Evolutionary conservation across 2,888 invertebrate species (phyloP), one percentile per base, ranked within the genome.

Genomic region (Amiota mariae): DNA sequence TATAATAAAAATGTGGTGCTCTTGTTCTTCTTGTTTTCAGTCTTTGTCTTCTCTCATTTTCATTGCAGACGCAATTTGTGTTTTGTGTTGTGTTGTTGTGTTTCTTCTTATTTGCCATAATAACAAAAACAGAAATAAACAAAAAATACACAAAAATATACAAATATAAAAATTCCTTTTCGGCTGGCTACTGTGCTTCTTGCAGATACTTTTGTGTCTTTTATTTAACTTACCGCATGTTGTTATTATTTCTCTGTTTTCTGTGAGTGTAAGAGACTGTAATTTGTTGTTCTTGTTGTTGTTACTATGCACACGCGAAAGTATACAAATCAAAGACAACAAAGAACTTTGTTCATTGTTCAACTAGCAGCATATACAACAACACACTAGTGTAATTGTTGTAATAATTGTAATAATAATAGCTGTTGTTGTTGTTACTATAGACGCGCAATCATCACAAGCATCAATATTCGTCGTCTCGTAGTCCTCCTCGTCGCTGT

Each of bases 1-100:
- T 24, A 59, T 24, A 59, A 59, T 15, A 63, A 63, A 63, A 63
- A 63, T 51, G 67, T 68, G 51, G 51, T 59, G 18, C 13, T 63
- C n/a, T 54, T 54, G 24, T 68, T 51, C 13, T 18, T 68, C 47
- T 68, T 47, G 36, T 24, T 12, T 59, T 13, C 59, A 59, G 59
- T 61, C 20, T 61, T 15, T 54, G 54, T 11, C 15, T 57, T 57
- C 8, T 59, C 20, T n/a, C 59, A 18, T 59, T 2, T 20, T 59
- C 59, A 59, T 18, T 59, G 15, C 59, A 59, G 12, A 36, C 36
- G 36, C 36, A 36, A 36, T 36, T 36, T 36, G 36, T 36, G 36
- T 36, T 36, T 2, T 36, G 36, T 36, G 36, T 36, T 36, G 2
- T 36, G 36, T 24, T 36, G 36, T 36, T 36, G 36, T 36, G 36